Evolutionary conservation across 64 coral and sea anemone species (phyloP).

Genomic region (Montipora efflorescens): DNA sequence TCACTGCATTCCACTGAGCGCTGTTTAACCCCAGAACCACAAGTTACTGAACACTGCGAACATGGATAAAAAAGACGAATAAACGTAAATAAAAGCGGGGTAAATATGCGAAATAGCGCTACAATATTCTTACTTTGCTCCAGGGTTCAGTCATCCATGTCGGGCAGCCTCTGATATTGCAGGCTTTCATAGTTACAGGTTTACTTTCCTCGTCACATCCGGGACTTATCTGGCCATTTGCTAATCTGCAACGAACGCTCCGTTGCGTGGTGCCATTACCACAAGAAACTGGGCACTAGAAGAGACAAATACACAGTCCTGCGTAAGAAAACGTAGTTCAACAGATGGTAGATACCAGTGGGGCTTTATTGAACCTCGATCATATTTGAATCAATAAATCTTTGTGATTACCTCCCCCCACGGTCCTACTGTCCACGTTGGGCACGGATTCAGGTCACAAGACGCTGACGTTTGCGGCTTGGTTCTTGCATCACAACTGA

Average conservation of each 20-base stretch:
- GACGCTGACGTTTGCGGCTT: not conserved
- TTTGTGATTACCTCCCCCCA: constrained; percentile 25
- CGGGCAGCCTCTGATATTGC: constrained; percentile 39
- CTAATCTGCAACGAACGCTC: constrained; percentile 20
- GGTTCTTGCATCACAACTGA: constrained; percentile 14
- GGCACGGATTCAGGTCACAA: constrained; percentile 7
- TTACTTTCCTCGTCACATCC: constrained; percentile 27
- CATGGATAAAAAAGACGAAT: not conserved
- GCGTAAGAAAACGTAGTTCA: not conserved
- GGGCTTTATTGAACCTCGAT: not conserved
- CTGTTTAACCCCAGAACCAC: constrained; percentile 25
- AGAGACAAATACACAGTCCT: not conserved
- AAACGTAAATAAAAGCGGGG: not conserved
- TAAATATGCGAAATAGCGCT: not conserved
- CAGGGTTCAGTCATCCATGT: constrained; percentile 50
- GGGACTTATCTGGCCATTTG: not conserved
- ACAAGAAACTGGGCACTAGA: constrained; percentile 46
- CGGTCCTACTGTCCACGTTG: not conserved
- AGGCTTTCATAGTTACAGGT: not conserved
- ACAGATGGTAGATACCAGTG: too few species aligned
- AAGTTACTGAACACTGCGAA: constrained; percentile 53
- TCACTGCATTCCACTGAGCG: constrained; percentile 55
- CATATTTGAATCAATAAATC: not conserved
- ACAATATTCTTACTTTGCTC: constrained; percentile 20
- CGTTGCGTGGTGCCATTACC: constrained; percentile 12